Percentiles rank a stretch among this genome's conserved stretches.
phyloP scores from a whole-genome alignment of 92 coral and sea anemone species.

The Pocillopora grandis region DNA sequence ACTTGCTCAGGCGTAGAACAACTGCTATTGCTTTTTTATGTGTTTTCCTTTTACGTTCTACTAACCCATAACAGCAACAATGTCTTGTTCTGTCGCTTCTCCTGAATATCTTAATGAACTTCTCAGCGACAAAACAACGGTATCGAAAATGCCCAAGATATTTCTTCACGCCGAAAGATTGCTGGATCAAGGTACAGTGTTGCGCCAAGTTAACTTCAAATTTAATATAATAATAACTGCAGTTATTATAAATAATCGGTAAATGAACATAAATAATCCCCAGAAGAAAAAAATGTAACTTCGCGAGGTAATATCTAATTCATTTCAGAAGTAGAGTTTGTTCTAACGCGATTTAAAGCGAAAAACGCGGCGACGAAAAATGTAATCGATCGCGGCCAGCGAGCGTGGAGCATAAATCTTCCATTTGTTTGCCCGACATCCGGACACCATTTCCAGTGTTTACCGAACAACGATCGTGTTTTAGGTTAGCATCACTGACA shows the following conservation, averaged over 20 bases:
- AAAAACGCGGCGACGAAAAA: slow-evolving; percentile 10
- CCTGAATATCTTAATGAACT: slow-evolving; percentile 99
- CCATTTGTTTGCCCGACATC: slow-evolving; percentile 53
- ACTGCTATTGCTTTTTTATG: slow-evolving; percentile 64
- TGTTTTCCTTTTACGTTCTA: slow-evolving; percentile 87
- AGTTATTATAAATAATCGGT: slow-evolving; percentile 93
- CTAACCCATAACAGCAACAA: slow-evolving; percentile 92
- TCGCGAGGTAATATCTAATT: slow-evolving; percentile 85
- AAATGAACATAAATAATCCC: slow-evolving; percentile 85
- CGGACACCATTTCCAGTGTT: slow-evolving; percentile 55
- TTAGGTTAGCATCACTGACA: slow-evolving; percentile 70
- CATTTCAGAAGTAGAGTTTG: slow-evolving; percentile 15
- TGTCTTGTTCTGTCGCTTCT: slow-evolving; percentile 84
- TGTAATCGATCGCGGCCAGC: slow-evolving; percentile 10
- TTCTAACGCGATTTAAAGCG: slow-evolving; percentile 39
- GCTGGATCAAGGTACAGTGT: slow-evolving; percentile 97
- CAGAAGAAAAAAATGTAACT: slow-evolving; percentile 76
- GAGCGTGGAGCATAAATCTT: slow-evolving; percentile 36
- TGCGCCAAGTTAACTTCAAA: slow-evolving; percentile 62
- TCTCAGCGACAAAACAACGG: slow-evolving; percentile 99
- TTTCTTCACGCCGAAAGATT: slow-evolving; percentile 97
- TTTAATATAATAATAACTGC: slow-evolving; percentile 86
- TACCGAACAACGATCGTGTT: slow-evolving; percentile 57
- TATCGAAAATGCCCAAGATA: slow-evolving; percentile 99
- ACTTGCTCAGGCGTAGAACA: slow-evolving; percentile 45